Evolutionary conservation across 1,140 invertebrate species (phyloP).

Genomic region (Berghia stephanieae): DNA sequence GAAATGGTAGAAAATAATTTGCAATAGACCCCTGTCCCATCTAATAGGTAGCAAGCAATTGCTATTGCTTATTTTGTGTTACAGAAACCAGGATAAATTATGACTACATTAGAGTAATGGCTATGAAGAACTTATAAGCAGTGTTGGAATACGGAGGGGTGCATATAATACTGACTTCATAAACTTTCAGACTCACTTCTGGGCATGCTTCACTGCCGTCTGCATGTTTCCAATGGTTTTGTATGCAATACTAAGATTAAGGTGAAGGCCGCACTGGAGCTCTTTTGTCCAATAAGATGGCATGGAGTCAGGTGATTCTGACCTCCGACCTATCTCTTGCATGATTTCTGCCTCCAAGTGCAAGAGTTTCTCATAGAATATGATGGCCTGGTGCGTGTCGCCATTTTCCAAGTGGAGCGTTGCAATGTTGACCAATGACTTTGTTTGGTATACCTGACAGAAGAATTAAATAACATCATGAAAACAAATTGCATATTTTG

Average conservation of each 20-base stretch:
- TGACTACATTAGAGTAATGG: too few species aligned
- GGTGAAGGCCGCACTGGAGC: slow-evolving; percentile 58
- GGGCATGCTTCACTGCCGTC: slow-evolving; percentile 54
- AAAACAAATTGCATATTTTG: not conserved
- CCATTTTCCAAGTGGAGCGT: slow-evolving; percentile 55
- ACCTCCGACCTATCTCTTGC: slow-evolving; percentile 27
- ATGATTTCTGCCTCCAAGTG: slow-evolving; percentile 54
- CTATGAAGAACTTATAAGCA: too few species aligned
- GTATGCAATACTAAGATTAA: slow-evolving; percentile 65
- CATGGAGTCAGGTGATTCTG: too few species aligned
- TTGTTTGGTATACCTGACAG: slow-evolving; percentile 56
- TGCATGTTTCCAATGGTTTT: slow-evolving; percentile 59
- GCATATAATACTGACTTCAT: not conserved
- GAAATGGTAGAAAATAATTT: too few species aligned
- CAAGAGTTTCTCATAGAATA: slow-evolving; percentile 61
- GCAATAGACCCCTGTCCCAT: too few species aligned
- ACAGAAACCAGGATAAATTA: too few species aligned
- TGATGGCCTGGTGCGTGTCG: slow-evolving; percentile 58
- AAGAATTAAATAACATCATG: not conserved
- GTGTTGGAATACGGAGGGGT: too few species aligned
- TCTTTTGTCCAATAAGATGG: slow-evolving; percentile 62
- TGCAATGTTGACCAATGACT: slow-evolving; percentile 61
- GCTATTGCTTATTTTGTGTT: too few species aligned
- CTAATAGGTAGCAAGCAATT: too few species aligned
- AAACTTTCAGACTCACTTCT: slow-evolving; percentile 32